phyloP scores from a whole-genome alignment of 1,140 invertebrate species.

The Diabrotica undecimpunctata region DNA sequence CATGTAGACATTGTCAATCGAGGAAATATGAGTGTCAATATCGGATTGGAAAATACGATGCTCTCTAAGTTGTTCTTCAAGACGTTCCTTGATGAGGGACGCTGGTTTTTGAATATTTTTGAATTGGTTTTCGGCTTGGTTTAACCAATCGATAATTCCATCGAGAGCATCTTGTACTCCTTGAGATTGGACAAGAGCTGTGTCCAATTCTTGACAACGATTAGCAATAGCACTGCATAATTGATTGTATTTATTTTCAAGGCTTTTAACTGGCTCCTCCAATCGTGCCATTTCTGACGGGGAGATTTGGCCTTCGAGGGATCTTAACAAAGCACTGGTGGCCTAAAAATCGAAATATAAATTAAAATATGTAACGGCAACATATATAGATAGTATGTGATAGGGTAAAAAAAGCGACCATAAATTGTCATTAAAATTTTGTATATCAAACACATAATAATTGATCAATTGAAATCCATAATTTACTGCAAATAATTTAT shows the following conservation, averaged over 20 bases:
- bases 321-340: conserved; percentile 66
- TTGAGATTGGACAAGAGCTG: conserved; percentile 86
- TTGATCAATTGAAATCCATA: too few relatives aligned
- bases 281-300: conserved; percentile 72
- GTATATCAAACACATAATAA: too few relatives aligned
- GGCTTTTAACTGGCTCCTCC: conserved; percentile 71
- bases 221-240: conserved; percentile 67
- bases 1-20: conserved; percentile 76
- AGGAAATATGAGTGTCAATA: conserved; percentile 78
- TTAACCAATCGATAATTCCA: conserved; percentile 78
- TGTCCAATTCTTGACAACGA: conserved; percentile 81
- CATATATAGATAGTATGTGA: too few relatives aligned
- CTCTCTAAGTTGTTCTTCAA: conserved; percentile 73
- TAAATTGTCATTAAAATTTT: too few relatives aligned
- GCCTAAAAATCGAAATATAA: conserved; percentile 50
- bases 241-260: conserved; percentile 75
- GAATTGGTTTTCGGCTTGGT: conserved; percentile 76
- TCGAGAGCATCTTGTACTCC: conserved; percentile 92
- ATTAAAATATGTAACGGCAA: too few relatives aligned
- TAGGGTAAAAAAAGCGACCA: too few relatives aligned
- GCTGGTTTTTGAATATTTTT: conserved; percentile 71
- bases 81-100: conserved; percentile 80
- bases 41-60: conserved; percentile 72
- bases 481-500: too few relatives aligned
- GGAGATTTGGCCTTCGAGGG: conserved; percentile 75